These are phyloP conservation scores for Zosterops japonicus DNA, from an alignment of 2,113 vertebrate genomes.

Conservation along the genomic window DNA sequence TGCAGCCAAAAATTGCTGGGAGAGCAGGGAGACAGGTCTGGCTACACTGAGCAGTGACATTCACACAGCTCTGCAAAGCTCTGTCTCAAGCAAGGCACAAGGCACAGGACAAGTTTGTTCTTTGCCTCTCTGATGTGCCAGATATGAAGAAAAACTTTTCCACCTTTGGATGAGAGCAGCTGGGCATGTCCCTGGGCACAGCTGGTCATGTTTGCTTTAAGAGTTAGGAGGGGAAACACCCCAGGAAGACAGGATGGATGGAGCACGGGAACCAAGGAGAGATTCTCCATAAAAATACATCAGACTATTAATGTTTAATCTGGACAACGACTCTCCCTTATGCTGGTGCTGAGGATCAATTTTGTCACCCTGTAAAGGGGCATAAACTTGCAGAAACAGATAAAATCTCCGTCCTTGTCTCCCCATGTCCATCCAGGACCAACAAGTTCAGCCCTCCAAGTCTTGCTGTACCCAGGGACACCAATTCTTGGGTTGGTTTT, in stretches of 20 bases:
- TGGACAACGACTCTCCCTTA: not conserved
- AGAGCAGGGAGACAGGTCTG: not conserved
- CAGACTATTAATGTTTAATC: not conserved
- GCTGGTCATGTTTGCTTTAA: rapidly evolving
- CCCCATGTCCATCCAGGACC: not conserved
- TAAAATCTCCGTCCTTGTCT: rapidly evolving
- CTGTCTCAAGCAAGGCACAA: not conserved
- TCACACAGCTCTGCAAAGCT: not conserved
- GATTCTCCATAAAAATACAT: not conserved
- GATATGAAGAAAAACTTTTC: not conserved
- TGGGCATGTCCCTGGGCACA: not conserved
- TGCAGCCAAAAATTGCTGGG: not conserved
- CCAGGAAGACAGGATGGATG: not conserved
- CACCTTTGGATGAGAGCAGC: not conserved
- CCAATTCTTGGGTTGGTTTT: too few relatives aligned
- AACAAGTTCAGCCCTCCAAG: not conserved
- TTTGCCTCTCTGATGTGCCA: not conserved
- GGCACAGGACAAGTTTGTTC: rapidly evolving
- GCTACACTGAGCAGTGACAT: not conserved
- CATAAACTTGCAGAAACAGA: rapidly evolving
- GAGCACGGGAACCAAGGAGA: not conserved
- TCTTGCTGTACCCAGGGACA: not conserved
- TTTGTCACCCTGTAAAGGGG: not conserved
- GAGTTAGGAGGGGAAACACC: not conserved
- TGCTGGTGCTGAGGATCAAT: not conserved